Base-by-base conservation (phyloP, 2,888 invertebrate genomes). In the Torymus tubicola region DNA sequence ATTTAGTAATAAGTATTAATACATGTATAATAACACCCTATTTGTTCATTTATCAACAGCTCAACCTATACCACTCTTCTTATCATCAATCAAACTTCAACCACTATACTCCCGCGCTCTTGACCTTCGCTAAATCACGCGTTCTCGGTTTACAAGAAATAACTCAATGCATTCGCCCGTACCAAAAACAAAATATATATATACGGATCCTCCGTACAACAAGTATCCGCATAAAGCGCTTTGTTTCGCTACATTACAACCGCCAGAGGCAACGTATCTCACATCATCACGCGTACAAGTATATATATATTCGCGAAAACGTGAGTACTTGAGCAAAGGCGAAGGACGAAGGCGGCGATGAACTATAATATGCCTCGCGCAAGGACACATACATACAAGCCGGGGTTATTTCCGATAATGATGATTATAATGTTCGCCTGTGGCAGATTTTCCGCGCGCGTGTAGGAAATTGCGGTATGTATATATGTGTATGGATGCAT, bases 101-200 rank as follows among this genome's bases (percentile, higher is more conserved):
- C 42, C 42, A 8, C 42, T 8, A 8, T 42, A 42, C 42, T 42
- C 42, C 42, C 42, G 5, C 42, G 8, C 8, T 8, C 42, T 42
- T 42, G 42, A 42, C 42, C 42, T 42, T 42, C 42, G 42, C 42
- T 1, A 42, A 55, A 73, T 73, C 63, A 14, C 61, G 68, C 12
- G 60, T 71, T 78, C 73, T 68, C 83, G n/a, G 55, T 8, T 80
- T 67, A 42, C 77, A 61, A 69, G 42, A 63, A 63, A 78, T 75
- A 73, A 83, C 68, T 72, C 67, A 79, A 70, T 73, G 16, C 69
- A 21, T 2, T 21, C 21, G 2, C 21, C 21, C 21, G 21, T 2
- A 12, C 53, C 3, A 13, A 63, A 74, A 82, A 78, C 16, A 50
- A 74, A n/a, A 53, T n/a, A 2, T 21, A 21, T 21, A 31, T 11